Base-by-base conservation (phyloP, 2,113 vertebrate species). In the Ifrita kowaldi region DNA sequence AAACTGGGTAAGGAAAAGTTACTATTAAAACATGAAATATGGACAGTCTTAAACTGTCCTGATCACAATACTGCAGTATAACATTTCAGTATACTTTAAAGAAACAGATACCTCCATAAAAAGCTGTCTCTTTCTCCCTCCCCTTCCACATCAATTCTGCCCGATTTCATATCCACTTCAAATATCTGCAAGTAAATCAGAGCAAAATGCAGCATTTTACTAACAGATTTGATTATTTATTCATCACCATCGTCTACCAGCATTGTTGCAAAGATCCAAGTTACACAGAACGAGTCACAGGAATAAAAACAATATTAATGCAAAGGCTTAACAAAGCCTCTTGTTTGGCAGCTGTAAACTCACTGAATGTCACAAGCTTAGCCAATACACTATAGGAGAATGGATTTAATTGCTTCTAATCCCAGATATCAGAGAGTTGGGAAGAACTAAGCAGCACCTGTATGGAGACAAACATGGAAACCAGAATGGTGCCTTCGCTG, bases 121-220 rank as follows among this genome's bases (percentile, higher is more conserved):
- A 91, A 89, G 20, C 47, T 92, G 63, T 33, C 30, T 84, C 60
- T 81, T 69, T 86, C 39, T 88, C 82, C 55, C 63, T 92, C n/a
- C 69, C 60, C 44, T 92, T 89, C 49, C 65, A 90, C 37, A 89
- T 77, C 41, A 95, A 23, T 78, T 89, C 79, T 89, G 52, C 52
- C 85, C 1, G 2, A 77, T 82, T 93, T 96, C 86, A 89, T 73
- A 90, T 78, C 73, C 56, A 81, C 59, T 92, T 90, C 69, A 94
- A 86, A 84, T 94, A 93, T 71, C 84, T 89, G 52, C 71, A 96
- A 90, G 69, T 75, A 92, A 92, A 84, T 87, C 69, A 78, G 82
- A 87, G 42, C 55, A 95, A 90, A 93, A 77, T 23, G 23, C 50
- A 86, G 56, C 68, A 92, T 75, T 95, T 94, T 89, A 49, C 83